Evolutionary conservation across 2,797 vertebrate genomes (phyloP).

Genomic region (Melanogrammus aeglefinus): DNA sequence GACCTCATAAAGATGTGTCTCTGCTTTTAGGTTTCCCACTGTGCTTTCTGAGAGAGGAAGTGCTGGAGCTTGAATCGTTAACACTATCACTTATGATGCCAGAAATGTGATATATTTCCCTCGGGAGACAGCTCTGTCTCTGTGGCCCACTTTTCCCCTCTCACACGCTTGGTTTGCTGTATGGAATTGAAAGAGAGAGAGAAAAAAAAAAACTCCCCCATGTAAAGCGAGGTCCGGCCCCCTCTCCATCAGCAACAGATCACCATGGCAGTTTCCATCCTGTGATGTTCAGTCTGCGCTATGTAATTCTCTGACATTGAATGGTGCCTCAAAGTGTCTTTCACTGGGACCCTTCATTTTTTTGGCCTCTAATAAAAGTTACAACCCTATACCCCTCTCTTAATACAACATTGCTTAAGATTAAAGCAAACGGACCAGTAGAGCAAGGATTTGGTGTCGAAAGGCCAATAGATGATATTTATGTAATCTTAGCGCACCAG

Average conservation of each 20-base stretch:
- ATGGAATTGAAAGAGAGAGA: constrained; percentile 42
- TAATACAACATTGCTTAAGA: constrained; percentile 47
- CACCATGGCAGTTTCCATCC: constrained; percentile 14
- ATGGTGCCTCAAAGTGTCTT: constrained; percentile 40
- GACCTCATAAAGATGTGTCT: constrained; percentile 58
- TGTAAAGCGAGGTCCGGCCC: constrained; percentile 48
- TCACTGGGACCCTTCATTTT: constrained; percentile 49
- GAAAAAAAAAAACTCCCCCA: constrained; percentile 48
- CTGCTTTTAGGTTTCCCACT: constrained; percentile 51
- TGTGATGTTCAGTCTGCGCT: background rate
- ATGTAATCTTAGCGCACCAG: constrained; percentile 68
- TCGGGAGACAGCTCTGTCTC: constrained; percentile 56
- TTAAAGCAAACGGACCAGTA: constrained; percentile 53
- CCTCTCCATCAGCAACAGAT: constrained; percentile 46
- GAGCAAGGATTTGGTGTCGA: constrained; percentile 48
- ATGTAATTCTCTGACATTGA: background rate
- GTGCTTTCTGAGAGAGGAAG: constrained; percentile 51
- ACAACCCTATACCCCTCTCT: constrained; percentile 37
- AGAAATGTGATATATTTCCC: constrained; percentile 70
- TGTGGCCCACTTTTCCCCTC: constrained; percentile 66
- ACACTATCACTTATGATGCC: constrained; percentile 67
- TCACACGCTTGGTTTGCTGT: constrained; percentile 49
- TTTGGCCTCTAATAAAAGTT: constrained; percentile 49
- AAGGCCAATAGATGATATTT: constrained; percentile 65
- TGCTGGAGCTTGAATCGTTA: constrained; percentile 49